Base-by-base conservation (phyloP, 2,113 vertebrate species). In the Nanger granti region DNA sequence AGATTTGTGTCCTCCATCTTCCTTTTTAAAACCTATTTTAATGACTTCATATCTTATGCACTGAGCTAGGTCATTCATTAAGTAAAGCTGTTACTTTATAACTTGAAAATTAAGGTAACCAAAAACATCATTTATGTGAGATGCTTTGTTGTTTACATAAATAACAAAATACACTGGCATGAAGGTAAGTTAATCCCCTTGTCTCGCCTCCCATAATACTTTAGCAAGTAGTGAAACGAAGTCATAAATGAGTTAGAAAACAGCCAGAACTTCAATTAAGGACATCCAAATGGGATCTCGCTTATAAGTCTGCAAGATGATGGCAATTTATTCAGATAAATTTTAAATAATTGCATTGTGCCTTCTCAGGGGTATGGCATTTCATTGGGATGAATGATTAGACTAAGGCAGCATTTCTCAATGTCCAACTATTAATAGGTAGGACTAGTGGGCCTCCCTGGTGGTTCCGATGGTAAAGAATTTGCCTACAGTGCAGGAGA, bases 351-450 rank as follows among this genome's bases (percentile, higher is more conserved):
- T 47, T 90, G 4, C 76, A 94, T 54, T 94, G 18, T 88, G 28
- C 28, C n/a, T 22, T 83, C 34, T 44, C 64, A 41, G 22, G 11
- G 10, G 13, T 93, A 62, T 44, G n/a, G 4, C 88, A 87, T 92
- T 97, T 98, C 49, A 87, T 92, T 87, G 47, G 20, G 8, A 73
- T 97, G 82, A 29, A 83, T 96, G 28, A 73, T 94, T 69, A 52
- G 10, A 79, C 79, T 82, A 86, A 79, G 93, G 31, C 24, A 93
- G 11, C 24, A 73, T 89, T 93, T 93, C 26, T 22, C 7, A 96
- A 89, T 62, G 49, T 73, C 14, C 49, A 89, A 93, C 57, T 82
- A 93, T 82, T 88, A 92, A 87, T 54, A 69, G 37, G 20, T 69
- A 90, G 87, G 62, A 57, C 0, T 52, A 88, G 11, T 15, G 69